These are phyloP conservation scores for Leptinotarsa tumamoca DNA, from an alignment of 2,888 invertebrate species.

Conservation along the genomic window DNA sequence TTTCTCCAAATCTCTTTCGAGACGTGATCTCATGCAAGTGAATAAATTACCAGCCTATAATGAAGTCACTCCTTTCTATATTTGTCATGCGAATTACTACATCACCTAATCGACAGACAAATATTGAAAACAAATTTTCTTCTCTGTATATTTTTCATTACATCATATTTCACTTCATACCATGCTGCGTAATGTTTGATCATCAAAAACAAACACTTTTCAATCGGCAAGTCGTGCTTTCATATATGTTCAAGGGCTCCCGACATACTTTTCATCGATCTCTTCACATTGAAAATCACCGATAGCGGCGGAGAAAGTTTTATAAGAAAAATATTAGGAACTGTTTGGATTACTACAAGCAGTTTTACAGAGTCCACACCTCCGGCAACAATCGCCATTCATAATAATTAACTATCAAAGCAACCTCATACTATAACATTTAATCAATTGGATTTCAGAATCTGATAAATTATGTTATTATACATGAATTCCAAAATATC, in stretches of 20 bases:
- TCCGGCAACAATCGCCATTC: no score
- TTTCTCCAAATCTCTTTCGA: neutral
- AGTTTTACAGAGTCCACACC: no score
- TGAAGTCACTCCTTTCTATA: neutral
- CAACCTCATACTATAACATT: no score
- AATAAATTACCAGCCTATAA: neutral
- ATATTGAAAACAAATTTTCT: slow-evolving; percentile 12
- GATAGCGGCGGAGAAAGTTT: neutral
- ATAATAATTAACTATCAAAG: no score
- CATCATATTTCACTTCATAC: slow-evolving; percentile 14
- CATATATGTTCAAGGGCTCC: no score
- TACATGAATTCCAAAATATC: no score
- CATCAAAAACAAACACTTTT: slow-evolving; percentile 9
- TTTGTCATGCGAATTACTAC: slow-evolving; percentile 12
- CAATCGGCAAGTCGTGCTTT: neutral
- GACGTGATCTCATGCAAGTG: neutral
- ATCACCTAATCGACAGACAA: neutral
- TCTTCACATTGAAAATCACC: neutral
- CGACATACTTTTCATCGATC: neutral
- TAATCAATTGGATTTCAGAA: no score
- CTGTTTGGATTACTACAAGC: no score
- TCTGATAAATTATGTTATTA: no score
- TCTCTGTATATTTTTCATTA: neutral
- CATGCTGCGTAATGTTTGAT: neutral
- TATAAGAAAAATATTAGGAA: neutral